phyloP scores from a whole-genome alignment of 2,888 invertebrate genomes.

The Mamestra brassicae region DNA sequence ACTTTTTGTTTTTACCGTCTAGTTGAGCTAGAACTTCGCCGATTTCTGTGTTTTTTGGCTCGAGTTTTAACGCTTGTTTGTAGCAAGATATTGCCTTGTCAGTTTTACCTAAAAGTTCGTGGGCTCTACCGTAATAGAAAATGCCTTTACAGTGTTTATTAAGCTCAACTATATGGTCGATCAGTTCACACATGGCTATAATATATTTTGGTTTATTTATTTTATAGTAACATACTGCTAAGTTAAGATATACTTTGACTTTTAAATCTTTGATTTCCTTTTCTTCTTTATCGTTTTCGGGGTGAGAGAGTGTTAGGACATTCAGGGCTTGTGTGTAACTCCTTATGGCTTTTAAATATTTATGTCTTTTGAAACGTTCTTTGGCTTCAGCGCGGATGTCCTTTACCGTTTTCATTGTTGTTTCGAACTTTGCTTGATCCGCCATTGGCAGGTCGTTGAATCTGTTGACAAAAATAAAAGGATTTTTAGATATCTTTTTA shows the following conservation, averaged over 20 bases:
- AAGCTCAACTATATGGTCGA: slow-evolving; percentile 78
- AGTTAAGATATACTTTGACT: slow-evolving; percentile 78
- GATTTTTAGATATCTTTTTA: too few relatives aligned
- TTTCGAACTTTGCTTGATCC: slow-evolving; percentile 81
- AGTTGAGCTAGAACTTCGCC: slow-evolving; percentile 77
- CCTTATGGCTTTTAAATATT: slow-evolving; percentile 76
- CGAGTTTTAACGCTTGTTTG: slow-evolving; percentile 83
- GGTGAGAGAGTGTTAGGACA: slow-evolving; percentile 75
- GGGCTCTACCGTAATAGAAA: slow-evolving; percentile 82
- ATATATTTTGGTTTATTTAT: slow-evolving; percentile 81
- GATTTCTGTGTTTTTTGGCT: slow-evolving; percentile 85
- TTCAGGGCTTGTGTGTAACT: slow-evolving; percentile 82
- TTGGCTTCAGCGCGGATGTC: slow-evolving; percentile 80
- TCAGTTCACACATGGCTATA: slow-evolving; percentile 80
- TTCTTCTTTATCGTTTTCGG: slow-evolving; percentile 72
- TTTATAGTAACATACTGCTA: slow-evolving; percentile 84
- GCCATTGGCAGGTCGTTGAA: slow-evolving; percentile 82
- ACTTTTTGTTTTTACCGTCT: slow-evolving; percentile 74
- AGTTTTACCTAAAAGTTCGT: slow-evolving; percentile 77
- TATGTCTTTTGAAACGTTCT: slow-evolving; percentile 73
- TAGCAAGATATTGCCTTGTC: slow-evolving; percentile 80
- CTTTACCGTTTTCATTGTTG: slow-evolving; percentile 78
- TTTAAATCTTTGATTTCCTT: slow-evolving; percentile 76
- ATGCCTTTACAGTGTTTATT: slow-evolving; percentile 83
- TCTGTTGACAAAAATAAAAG: slow-evolving; percentile 68